Evolutionary conservation across 2,113 vertebrate genomes (phyloP).

Genomic region (Chaetodon trifascialis): DNA sequence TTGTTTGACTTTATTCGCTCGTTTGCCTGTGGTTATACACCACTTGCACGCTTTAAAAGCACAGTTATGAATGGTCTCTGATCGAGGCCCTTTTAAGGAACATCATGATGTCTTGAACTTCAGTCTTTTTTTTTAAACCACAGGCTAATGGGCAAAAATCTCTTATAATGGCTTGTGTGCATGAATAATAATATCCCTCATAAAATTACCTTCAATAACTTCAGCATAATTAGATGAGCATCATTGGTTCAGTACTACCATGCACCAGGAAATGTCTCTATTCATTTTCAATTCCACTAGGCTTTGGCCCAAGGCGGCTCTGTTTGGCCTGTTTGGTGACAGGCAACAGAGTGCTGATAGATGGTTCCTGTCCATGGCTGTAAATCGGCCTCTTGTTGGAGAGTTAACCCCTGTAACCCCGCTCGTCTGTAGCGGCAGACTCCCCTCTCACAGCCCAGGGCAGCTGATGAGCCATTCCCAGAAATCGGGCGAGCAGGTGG

Average conservation of each 20-base stretch:
- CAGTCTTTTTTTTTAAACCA: not conserved
- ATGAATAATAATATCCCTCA: slow-evolving; percentile 6
- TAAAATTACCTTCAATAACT: slow-evolving; percentile 16
- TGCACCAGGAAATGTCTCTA: slow-evolving; percentile 34
- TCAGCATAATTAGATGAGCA: slow-evolving; percentile 8
- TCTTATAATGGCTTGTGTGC: not conserved
- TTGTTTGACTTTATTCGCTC: slow-evolving; percentile 29
- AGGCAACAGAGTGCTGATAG: slow-evolving; percentile 77
- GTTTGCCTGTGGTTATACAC: slow-evolving; percentile 13
- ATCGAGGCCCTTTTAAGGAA: slow-evolving; percentile 7
- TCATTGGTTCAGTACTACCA: slow-evolving; percentile 6
- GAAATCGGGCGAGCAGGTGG: slow-evolving; percentile 78
- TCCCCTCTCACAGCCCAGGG: slow-evolving; percentile 70
- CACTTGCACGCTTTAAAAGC: slow-evolving; percentile 3
- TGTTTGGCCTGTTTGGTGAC: slow-evolving; percentile 60
- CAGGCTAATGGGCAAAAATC: not conserved
- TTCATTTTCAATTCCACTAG: slow-evolving; percentile 53
- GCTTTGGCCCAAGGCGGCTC: slow-evolving; percentile 55
- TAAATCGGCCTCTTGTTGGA: slow-evolving; percentile 82
- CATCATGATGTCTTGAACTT: not conserved
- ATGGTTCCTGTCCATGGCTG: slow-evolving; percentile 74
- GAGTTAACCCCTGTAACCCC: slow-evolving; percentile 79
- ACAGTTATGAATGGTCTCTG: slow-evolving; percentile 14
- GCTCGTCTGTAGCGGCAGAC: slow-evolving; percentile 71
- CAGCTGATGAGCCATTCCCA: slow-evolving; percentile 74